These are phyloP conservation scores for Thaumatotibia leucotreta DNA, from an alignment of 1,140 invertebrate species.

Conservation along the genomic window DNA sequence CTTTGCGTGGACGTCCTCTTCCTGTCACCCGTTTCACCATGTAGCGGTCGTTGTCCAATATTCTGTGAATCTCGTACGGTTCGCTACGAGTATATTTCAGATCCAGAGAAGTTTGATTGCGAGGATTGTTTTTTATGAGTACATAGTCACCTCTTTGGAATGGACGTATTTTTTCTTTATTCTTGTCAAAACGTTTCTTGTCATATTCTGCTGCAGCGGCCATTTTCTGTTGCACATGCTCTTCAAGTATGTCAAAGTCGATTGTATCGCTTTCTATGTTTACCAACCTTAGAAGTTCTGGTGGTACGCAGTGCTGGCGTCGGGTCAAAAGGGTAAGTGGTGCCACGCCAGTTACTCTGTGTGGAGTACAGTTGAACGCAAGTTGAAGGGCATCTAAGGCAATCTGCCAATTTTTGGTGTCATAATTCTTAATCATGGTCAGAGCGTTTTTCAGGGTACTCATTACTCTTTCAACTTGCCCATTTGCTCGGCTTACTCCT, in stretches of 20 bases:
- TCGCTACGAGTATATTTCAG: constrained; percentile 17
- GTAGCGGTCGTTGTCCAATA: no score
- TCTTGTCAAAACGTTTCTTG: constrained; percentile 11
- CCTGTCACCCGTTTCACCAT: constrained; percentile 15
- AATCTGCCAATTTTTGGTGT: constrained; percentile 9
- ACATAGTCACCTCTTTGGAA: constrained; percentile 15
- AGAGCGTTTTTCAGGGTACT: constrained; percentile 1
- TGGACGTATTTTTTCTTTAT: neutral
- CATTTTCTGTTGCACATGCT: constrained; percentile 16
- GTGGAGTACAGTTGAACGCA: neutral
- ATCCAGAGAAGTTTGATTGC: constrained; percentile 1
- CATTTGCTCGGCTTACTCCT: constrained; percentile 1
- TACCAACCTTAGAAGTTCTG: constrained; percentile 14
- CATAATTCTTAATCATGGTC: constrained; percentile 9
- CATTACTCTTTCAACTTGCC: constrained; percentile 15
- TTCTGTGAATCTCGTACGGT: constrained; percentile 8
- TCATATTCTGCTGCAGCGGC: neutral
- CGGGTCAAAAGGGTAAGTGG: constrained; percentile 2
- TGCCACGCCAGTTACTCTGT: neutral
- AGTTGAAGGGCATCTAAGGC: neutral
- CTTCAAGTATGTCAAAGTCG: constrained; percentile 8
- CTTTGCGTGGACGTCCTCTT: neutral
- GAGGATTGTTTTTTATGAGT: no score
- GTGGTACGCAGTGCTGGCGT: constrained; percentile 9
- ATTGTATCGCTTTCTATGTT: constrained; percentile 1